These are phyloP conservation scores for Caenorhabditis angaria DNA, from an alignment of 2,888 invertebrate genomes.

Conservation along the genomic window DNA sequence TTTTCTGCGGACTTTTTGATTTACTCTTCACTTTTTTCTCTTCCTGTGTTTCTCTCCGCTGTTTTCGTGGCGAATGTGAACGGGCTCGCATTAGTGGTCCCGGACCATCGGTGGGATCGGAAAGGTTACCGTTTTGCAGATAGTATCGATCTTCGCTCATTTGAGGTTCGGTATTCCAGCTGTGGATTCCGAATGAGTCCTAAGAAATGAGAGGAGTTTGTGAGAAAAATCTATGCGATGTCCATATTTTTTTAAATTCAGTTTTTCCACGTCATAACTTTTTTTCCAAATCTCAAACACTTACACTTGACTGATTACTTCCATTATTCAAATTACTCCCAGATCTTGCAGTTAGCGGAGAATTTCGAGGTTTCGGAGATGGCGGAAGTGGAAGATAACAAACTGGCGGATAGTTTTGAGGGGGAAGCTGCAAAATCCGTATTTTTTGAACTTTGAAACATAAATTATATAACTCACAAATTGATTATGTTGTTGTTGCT, in stretches of 20 bases:
- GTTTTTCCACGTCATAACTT: no score
- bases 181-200: slow-evolving; percentile 58
- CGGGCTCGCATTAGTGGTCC: slow-evolving; percentile 42
- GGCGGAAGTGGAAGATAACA: slow-evolving; percentile 36
- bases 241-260: neutral
- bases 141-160: slow-evolving; percentile 25
- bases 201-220: slow-evolving; percentile 14
- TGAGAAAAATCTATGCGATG: neutral
- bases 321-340: slow-evolving; percentile 19
- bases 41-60: slow-evolving; percentile 17
- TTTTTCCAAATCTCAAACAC: slow-evolving; percentile 7
- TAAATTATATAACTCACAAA: neutral
- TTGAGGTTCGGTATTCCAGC: slow-evolving; percentile 59
- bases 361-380: slow-evolving; percentile 16
- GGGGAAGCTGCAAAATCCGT: neutral
- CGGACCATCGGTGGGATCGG: slow-evolving; percentile 8
- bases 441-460: slow-evolving; percentile 9
- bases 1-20: slow-evolving; percentile 55
- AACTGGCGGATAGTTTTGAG: slow-evolving; percentile 21
- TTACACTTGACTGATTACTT: slow-evolving; percentile 35
- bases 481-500: neutral
- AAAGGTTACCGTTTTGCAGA: neutral
- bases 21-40: slow-evolving; percentile 34
- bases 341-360: neutral
- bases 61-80: slow-evolving; percentile 47